These are phyloP conservation scores for Eretmodus cyanostictus DNA, from an alignment of 2,113 vertebrate species.

Conservation along the genomic window DNA sequence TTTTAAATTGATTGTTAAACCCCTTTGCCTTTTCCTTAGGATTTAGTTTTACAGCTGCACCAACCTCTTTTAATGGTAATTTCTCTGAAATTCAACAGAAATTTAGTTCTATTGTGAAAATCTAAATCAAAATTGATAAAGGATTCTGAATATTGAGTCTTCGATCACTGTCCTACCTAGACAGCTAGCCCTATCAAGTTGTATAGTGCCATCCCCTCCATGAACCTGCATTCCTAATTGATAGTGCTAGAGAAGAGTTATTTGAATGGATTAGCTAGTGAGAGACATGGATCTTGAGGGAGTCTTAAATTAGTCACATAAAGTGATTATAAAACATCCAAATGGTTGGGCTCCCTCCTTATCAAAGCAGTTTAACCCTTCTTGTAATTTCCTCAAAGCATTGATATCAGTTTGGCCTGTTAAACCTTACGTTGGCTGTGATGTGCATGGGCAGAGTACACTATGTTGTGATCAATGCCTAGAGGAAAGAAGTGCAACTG, in stretches of 20 bases:
- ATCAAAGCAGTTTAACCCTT: slow-evolving; percentile 31
- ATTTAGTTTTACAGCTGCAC: not conserved
- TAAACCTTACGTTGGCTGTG: not conserved
- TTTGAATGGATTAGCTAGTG: slow-evolving; percentile 64
- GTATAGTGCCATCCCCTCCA: not conserved
- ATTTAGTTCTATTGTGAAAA: not conserved
- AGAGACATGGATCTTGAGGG: slow-evolving; percentile 45
- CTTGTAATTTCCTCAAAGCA: not conserved
- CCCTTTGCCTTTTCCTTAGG: not conserved
- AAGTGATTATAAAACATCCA: slow-evolving; percentile 57
- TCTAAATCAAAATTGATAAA: not conserved
- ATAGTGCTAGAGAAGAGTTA: slow-evolving; percentile 59
- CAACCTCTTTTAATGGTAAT: not conserved
- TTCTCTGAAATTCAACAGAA: not conserved
- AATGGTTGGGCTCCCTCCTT: not conserved
- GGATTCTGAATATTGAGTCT: not conserved
- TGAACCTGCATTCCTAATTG: slow-evolving; percentile 53
- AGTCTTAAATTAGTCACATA: slow-evolving; percentile 50
- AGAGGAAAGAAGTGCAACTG: not conserved
- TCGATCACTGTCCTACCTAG: not conserved
- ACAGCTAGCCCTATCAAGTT: not conserved
- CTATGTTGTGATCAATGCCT: not conserved
- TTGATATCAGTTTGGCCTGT: not conserved
- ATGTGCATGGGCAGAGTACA: not conserved
- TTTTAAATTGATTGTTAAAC: not conserved